These are phyloP conservation scores for Drosophila lutescens DNA, from an alignment of 2,888 invertebrate genomes.

Conservation along the genomic window DNA sequence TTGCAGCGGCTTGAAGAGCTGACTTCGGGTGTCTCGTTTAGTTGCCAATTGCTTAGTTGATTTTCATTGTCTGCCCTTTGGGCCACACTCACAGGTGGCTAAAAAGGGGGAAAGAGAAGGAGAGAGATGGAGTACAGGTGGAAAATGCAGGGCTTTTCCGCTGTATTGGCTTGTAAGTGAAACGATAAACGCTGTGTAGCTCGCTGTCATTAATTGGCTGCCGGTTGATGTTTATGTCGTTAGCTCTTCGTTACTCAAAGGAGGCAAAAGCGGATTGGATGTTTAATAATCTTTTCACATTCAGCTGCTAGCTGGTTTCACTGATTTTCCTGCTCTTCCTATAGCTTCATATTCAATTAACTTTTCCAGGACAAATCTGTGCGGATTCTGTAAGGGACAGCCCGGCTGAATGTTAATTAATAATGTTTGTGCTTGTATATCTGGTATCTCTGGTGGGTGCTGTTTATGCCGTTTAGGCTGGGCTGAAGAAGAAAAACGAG, in stretches of 20 bases:
- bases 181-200: slow-evolving; percentile 60
- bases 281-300: slow-evolving; percentile 31
- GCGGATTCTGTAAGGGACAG: slow-evolving; percentile 24
- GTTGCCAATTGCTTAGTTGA: slow-evolving; percentile 77
- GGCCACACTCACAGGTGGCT: slow-evolving; percentile 47
- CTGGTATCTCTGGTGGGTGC: slow-evolving; percentile 3
- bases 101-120: neutral
- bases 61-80: slow-evolving; percentile 74
- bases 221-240: slow-evolving; percentile 49
- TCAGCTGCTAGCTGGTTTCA: slow-evolving; percentile 10
- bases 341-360: slow-evolving; percentile 29
- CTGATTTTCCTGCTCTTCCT: slow-evolving; percentile 16
- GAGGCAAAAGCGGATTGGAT: slow-evolving; percentile 6
- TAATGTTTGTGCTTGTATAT: slow-evolving; percentile 28
- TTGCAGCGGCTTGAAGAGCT: neutral
- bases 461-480: slow-evolving; percentile 15
- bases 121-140: neutral
- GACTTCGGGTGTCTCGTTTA: slow-evolving; percentile 27
- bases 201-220: slow-evolving; percentile 76
- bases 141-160: slow-evolving; percentile 28
- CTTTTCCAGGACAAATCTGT: slow-evolving; percentile 11
- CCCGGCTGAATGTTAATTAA: slow-evolving; percentile 34
- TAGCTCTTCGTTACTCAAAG: slow-evolving; percentile 41
- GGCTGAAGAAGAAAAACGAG: neutral
- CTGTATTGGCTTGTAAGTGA: slow-evolving; percentile 54